A percentile compares a stretch with the other conserved stretches of the same genome.
These are phyloP conservation scores for Glaucomys volans DNA, from an alignment of 2,113 vertebrate species.

Conservation along the genomic window DNA sequence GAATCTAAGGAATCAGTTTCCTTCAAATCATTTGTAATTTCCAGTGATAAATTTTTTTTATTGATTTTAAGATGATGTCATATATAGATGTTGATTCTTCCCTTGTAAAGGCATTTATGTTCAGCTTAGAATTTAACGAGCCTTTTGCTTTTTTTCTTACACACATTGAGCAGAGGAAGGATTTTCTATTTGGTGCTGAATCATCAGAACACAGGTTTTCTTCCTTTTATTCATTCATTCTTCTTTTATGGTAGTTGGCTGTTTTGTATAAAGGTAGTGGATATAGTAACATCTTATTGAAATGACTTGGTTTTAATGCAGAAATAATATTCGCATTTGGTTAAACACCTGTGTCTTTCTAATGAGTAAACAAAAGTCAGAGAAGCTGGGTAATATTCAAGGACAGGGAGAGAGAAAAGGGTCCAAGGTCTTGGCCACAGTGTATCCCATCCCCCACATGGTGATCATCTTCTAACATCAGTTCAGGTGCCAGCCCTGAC, in stretches of 20 bases:
- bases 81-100: too few relatives aligned
- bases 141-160: background rate
- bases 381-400: background rate
- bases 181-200: background rate
- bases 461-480: too few relatives aligned
- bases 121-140: background rate
- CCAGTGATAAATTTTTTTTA: too few relatives aligned
- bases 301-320: background rate
- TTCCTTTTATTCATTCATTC: background rate
- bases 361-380: background rate
- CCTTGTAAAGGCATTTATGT: background rate
- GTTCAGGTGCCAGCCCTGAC: background rate
- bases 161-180: background rate
- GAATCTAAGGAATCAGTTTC: too few relatives aligned
- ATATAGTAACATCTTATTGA: background rate
- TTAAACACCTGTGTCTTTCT: background rate
- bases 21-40: too few relatives aligned
- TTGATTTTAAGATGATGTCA: too few relatives aligned
- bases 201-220: background rate
- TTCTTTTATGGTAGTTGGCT: background rate
- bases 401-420: background rate
- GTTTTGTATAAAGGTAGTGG: background rate
- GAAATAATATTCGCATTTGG: background rate
- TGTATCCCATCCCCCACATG: too few relatives aligned
- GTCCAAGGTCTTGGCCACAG: accelerated